Conservation (phyloP, 2,888 invertebrate species). For the Plagiodera versicolora region DNA sequence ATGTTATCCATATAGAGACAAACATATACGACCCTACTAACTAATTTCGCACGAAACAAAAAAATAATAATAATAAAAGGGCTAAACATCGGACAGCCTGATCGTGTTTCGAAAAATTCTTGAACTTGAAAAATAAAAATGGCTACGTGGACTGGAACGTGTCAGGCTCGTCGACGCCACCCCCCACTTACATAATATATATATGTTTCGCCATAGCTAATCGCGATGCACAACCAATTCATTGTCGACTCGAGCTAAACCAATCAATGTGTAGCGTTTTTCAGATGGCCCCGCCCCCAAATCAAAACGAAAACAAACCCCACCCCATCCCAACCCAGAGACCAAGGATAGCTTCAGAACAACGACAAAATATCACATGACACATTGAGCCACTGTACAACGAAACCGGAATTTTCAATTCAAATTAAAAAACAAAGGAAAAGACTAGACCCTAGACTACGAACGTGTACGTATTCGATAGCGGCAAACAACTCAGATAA, state of each 20-base stretch:
- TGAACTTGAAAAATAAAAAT: slow-evolving; percentile 24
- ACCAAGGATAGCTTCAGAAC: slow-evolving; percentile 50
- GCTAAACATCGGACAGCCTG: slow-evolving; percentile 24
- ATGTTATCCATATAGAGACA: slow-evolving; percentile 34
- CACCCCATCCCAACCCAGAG: slow-evolving; percentile 32
- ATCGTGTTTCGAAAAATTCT: slow-evolving; percentile 16
- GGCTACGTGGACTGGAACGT: slow-evolving; percentile 34
- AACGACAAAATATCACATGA: slow-evolving; percentile 58
- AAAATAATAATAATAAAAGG: slow-evolving; percentile 30
- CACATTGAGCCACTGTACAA: slow-evolving; percentile 55
- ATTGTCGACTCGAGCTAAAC: slow-evolving; percentile 42
- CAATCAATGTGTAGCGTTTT: too few species aligned
- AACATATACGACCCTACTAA: slow-evolving; percentile 40
- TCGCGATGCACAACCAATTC: slow-evolving; percentile 50
- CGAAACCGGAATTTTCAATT: too few species aligned
- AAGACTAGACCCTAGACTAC: too few species aligned
- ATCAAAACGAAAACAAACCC: slow-evolving; percentile 29
- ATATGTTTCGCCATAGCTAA: slow-evolving; percentile 35
- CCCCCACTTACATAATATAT: slow-evolving; percentile 30
- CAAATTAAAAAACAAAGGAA: too few species aligned
- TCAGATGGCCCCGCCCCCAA: too few species aligned
- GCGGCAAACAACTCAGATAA: slow-evolving; percentile 44
- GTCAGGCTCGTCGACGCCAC: slow-evolving; percentile 31
- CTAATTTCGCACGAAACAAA: slow-evolving; percentile 34
- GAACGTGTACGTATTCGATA: slow-evolving; percentile 50